These are phyloP conservation scores for Mus spretus DNA, from an alignment of 2,797 vertebrate genomes.

Conservation along the genomic window DNA sequence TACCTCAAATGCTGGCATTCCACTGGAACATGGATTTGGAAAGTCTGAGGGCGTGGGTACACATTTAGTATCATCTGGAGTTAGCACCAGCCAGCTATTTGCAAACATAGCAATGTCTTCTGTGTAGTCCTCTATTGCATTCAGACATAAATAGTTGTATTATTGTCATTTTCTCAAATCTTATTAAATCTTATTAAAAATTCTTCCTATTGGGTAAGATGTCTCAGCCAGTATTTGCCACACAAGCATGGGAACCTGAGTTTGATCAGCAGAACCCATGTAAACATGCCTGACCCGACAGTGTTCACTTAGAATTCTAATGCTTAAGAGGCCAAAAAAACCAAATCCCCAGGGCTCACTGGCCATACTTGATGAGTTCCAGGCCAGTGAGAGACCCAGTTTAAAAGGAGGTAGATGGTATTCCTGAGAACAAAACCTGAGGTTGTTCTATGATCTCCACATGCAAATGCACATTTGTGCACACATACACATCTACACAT, in stretches of 20 bases:
- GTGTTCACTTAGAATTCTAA: not conserved
- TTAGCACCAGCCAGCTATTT: slow-evolving; percentile 96
- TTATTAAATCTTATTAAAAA: slow-evolving; percentile 46
- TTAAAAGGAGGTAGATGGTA: not conserved
- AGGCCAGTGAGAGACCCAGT: too few relatives aligned
- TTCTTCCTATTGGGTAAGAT: not conserved
- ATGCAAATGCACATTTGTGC: not conserved
- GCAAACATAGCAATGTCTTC: slow-evolving; percentile 96
- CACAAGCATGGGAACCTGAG: not conserved
- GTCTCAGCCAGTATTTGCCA: not conserved
- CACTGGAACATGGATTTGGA: slow-evolving; percentile 94
- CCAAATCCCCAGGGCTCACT: not conserved
- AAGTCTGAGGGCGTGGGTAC: slow-evolving; percentile 93
- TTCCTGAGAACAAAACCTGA: not conserved
- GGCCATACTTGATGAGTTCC: not conserved
- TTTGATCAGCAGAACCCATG: too few relatives aligned
- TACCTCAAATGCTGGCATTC: slow-evolving; percentile 95
- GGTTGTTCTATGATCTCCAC: not conserved
- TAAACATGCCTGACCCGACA: too few relatives aligned
- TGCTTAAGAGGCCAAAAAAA: not conserved
- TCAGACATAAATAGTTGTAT: slow-evolving; percentile 72
- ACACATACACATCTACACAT: not conserved
- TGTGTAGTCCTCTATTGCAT: slow-evolving; percentile 89
- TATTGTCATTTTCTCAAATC: slow-evolving; percentile 23
- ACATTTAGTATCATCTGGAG: slow-evolving; percentile 92